These are phyloP conservation scores for Lamproptera curius DNA, from an alignment of 2,888 invertebrate species.

Conservation along the genomic window DNA sequence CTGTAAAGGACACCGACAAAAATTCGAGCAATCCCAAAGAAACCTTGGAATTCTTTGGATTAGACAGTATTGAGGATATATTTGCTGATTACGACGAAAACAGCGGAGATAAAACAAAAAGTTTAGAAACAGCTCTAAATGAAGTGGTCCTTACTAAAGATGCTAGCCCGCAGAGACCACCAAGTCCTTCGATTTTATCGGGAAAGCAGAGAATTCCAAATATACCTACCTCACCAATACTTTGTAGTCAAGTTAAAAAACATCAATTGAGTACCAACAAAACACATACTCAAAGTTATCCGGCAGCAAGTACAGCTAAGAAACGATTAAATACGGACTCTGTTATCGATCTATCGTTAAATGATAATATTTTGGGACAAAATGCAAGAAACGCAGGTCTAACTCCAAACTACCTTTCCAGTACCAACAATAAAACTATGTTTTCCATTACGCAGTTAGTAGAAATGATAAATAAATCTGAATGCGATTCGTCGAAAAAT, in stretches of 20 bases:
- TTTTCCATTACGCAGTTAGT: slow-evolving; percentile 68
- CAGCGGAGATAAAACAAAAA: slow-evolving; percentile 26
- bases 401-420: slow-evolving; percentile 19
- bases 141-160: slow-evolving; percentile 10
- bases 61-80: slow-evolving; percentile 68
- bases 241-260: slow-evolving; percentile 50
- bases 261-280: slow-evolving; percentile 45
- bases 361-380: background rate
- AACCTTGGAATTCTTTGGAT: slow-evolving; percentile 57
- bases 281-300: slow-evolving; percentile 30
- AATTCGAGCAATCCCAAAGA: slow-evolving; percentile 34
- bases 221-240: slow-evolving; percentile 52
- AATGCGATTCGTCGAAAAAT: slow-evolving; percentile 27
- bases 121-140: slow-evolving; percentile 15
- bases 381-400: background rate
- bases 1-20: slow-evolving; percentile 25
- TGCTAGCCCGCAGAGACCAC: slow-evolving; percentile 24
- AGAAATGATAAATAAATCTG: slow-evolving; percentile 60
- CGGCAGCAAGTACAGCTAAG: slow-evolving; percentile 38
- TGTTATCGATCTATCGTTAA: slow-evolving; percentile 21
- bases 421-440: slow-evolving; percentile 55
- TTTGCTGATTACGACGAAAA: slow-evolving; percentile 58
- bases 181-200: slow-evolving; percentile 63
- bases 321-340: slow-evolving; percentile 38
- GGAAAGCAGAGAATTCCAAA: slow-evolving; percentile 35